Evolutionary conservation across 2,797 vertebrate species (phyloP), one percentile per base, ranked within the genome.

Genomic region (Tiaroga cobitis): DNA sequence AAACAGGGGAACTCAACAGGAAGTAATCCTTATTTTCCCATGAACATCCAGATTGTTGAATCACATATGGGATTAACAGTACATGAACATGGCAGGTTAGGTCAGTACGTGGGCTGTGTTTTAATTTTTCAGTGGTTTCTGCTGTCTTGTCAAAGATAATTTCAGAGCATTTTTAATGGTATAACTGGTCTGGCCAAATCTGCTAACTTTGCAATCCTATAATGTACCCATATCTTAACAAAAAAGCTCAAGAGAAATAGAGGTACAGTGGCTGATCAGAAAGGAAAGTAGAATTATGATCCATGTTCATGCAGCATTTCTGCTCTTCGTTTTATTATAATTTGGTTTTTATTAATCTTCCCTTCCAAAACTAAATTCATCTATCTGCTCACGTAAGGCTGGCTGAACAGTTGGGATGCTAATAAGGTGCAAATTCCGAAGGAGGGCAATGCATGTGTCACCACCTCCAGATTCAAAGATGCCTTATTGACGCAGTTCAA

Each of bases 331-430:
- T 73, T 61, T 61, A 43, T 51, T 56, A 32, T 78, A 56, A 8
- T 69, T 77, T 59, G 26, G 11, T 65, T 65, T 49, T 65, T 65
- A 29, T 32, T 18, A 65, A 32, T 69, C 59, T 54, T 54, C 16
- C 6, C 16, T 43, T 74, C 37, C 24, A 83, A 79, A 83, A 65
- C 43, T 79, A 74, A 83, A 80, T 46, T 46, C n/a, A 80, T 83
- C 69, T 83, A 19, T 63, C 39, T 61, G n/a, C 32, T 72, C 2
- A 41, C 5, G 32, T 77, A 75, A 29, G 73, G 81, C 54, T 68
- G 75, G 41, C 37, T 61, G 49, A 83, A 87, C 86, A 87, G 86
- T 87, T 87, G 86, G 86, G 76, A 73, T 84, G 86, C 76, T 87
- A 87, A 83, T 84, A 87, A 84, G 46, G 59, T 87, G 76, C 61